Percentiles rank a stretch among this genome's conserved stretches.
These are phyloP conservation scores for Chelmon rostratus DNA, from an alignment of 2,797 vertebrate genomes.

Conservation along the genomic window DNA sequence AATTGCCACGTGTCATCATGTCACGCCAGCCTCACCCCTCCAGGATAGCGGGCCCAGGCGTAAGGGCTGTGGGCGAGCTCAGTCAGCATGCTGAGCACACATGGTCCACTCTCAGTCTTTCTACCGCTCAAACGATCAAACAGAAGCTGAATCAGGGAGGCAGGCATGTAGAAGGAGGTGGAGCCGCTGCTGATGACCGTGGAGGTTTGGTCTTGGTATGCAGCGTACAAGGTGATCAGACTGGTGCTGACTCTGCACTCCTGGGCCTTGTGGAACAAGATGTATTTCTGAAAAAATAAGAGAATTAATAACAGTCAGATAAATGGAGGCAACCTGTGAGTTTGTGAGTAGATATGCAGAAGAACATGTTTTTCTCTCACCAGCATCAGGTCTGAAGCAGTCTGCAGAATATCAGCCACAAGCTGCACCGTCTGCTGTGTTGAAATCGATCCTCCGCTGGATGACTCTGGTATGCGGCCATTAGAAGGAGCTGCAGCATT, in stretches of 20 bases:
- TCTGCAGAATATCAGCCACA: constrained; percentile 72
- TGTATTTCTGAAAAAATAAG: constrained; percentile 73
- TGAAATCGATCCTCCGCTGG: constrained; percentile 14
- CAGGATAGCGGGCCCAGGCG: constrained; percentile 37
- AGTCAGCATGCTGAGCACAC: constrained; percentile 80
- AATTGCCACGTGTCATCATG: neutral
- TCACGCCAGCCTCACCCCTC: constrained; percentile 66
- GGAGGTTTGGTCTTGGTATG: constrained; percentile 57
- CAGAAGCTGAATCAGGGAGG: constrained; percentile 56
- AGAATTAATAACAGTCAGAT: neutral
- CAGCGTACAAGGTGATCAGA: constrained; percentile 68
- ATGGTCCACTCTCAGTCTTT: constrained; percentile 43
- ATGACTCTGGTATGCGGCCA: constrained; percentile 1
- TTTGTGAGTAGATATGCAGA: neutral
- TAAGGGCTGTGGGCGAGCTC: constrained; percentile 78
- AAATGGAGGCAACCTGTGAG: neutral
- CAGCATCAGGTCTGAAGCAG: constrained; percentile 80
- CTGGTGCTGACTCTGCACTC: constrained; percentile 71
- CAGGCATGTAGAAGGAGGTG: constrained; percentile 76
- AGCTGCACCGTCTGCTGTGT: constrained; percentile 50
- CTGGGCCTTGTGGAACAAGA: constrained; percentile 55
- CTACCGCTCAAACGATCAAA: constrained; percentile 23
- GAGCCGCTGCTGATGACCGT: constrained; percentile 69
- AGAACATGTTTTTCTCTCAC: constrained; percentile 74
- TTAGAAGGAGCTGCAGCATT: neutral